Base-by-base conservation (phyloP, 2,113 vertebrate genomes). In the Lagopus muta region DNA sequence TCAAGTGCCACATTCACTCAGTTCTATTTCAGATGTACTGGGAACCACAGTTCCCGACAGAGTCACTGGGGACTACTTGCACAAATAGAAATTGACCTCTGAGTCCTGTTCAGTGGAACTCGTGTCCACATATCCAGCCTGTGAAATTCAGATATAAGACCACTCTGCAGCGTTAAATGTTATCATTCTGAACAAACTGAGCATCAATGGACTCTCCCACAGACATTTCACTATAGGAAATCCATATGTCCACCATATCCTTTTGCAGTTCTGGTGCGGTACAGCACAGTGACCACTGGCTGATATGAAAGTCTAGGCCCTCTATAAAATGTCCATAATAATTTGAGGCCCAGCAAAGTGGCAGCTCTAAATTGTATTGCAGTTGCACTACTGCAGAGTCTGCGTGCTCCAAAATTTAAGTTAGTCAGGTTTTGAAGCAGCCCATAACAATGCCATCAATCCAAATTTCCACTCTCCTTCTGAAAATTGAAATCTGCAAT, bases 11-110 rank as follows among this genome's bases (percentile, higher is more conserved):
- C 18, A 62, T 73, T 65, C 13, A 69, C 38, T 22, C 30, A 82
- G 69, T 65, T 21, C 80, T 93, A 70, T 92, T 96, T 89, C 89
- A 75, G 74, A 90, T 34, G 22, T n/a, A n/a, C 55, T 72, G 73
- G 61, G 90, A 95, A 91, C 70, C 61, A 50, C 4, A 67, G 88
- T 45, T 88, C 82, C 77, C 36, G 48, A 54, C 47, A 71, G 13
- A 84, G 76, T 91, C 92, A 75, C 73, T 66, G 32, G 93, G 76
- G 88, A 94, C 66, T n/a, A 58, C 0, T 28, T 71, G 54, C n/a
- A 86, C 65, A 95, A 97, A 93, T 82, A 86, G 88, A 45, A 94
- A 88, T 67, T 86, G 93, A 83, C 61, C 86, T 82, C 82, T 58
- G 61, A 82, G 48, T 66, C 65, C 73, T 70, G 11, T 57, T 66